phyloP scores from a whole-genome alignment of 1,140 invertebrate genomes.

The Chelonus insularis region DNA sequence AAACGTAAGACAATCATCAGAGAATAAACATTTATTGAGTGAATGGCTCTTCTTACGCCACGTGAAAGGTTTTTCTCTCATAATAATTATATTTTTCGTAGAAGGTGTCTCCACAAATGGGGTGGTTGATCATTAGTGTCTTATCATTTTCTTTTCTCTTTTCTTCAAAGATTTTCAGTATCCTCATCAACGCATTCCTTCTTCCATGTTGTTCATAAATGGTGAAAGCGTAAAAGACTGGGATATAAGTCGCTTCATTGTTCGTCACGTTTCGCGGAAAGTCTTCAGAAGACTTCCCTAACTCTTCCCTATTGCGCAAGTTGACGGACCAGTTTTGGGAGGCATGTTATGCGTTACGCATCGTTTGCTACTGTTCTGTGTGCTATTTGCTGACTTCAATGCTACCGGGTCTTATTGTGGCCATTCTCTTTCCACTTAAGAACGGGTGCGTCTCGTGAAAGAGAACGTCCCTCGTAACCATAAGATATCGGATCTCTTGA shows the following conservation, averaged over 20 bases:
- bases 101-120: too few relatives aligned
- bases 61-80: too few relatives aligned
- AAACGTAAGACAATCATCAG: too few relatives aligned
- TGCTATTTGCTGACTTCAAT: too few relatives aligned
- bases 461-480: background rate
- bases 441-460: background rate
- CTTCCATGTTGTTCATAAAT: constrained; percentile 28
- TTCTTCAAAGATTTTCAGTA: too few relatives aligned
- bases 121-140: too few relatives aligned
- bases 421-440: background rate
- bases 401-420: background rate
- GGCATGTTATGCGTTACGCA: constrained; percentile 9
- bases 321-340: constrained; percentile 46
- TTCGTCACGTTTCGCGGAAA: constrained; percentile 45
- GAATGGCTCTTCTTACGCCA: too few relatives aligned
- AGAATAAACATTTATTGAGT: too few relatives aligned
- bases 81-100: too few relatives aligned
- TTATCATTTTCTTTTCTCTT: too few relatives aligned
- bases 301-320: constrained; percentile 47
- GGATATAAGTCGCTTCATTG: constrained; percentile 41
- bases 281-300: constrained; percentile 31
- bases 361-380: background rate
- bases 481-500: background rate
- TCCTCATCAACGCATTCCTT: too few relatives aligned
- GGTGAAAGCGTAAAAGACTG: constrained; percentile 45